Percentiles rank a stretch among this genome's conserved stretches.
These are phyloP conservation scores for Cercopithecus mona DNA, from an alignment of 2,113 vertebrate genomes.

Conservation along the genomic window DNA sequence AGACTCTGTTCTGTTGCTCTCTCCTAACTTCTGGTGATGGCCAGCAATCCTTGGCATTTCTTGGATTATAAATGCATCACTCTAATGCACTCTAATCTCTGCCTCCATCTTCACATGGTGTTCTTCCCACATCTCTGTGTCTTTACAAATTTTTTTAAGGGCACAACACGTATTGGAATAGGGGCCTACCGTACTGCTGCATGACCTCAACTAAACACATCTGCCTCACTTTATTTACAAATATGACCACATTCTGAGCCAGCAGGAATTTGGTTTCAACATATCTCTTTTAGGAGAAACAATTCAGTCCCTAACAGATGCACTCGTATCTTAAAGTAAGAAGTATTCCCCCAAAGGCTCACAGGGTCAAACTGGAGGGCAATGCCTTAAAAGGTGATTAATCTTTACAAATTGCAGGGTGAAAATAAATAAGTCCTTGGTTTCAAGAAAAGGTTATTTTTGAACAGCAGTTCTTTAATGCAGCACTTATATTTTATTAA, in stretches of 20 bases:
- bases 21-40: background rate
- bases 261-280: background rate
- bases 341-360: background rate
- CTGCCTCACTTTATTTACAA: background rate
- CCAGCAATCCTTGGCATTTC: background rate
- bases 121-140: background rate
- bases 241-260: background rate
- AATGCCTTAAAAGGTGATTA: conserved; percentile 1
- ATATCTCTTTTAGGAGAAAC: background rate
- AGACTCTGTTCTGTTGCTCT: background rate
- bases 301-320: background rate
- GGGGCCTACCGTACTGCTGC: background rate
- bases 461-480: conserved; percentile 64
- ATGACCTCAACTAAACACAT: background rate
- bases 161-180: background rate
- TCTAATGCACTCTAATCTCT: background rate
- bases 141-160: background rate
- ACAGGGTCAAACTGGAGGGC: conserved; percentile 37
- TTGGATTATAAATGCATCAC: background rate
- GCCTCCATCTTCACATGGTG: background rate
- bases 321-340: background rate
- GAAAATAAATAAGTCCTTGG: conserved; percentile 46
- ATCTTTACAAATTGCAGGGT: conserved; percentile 42
- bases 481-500: conserved; percentile 77
- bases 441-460: conserved; percentile 65